Evolutionary conservation across 2,888 invertebrate genomes (phyloP), one percentile per base, ranked within the genome.

Genomic region (Leucophenga montana): DNA sequence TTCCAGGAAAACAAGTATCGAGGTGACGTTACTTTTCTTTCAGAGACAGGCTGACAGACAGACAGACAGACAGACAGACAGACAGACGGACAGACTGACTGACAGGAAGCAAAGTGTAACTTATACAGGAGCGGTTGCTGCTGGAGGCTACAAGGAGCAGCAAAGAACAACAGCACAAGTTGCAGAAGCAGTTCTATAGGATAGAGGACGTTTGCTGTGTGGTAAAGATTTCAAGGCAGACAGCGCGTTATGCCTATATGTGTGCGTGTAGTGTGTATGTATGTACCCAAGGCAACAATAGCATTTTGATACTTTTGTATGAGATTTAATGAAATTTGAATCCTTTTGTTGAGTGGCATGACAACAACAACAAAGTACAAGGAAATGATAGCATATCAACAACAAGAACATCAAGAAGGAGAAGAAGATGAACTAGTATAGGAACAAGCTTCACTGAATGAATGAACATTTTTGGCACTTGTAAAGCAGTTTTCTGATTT

Each of bases 291-390:
- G 79, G 81, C 82, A 83, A 83, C 82, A 82, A 82, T 83, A 77
- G 78, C 79, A 83, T 82, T 82, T 78, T 81, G 83, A 82, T 82
- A 83, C 83, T 82, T 82, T 82, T 83, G 82, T 82, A 80, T 82
- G 79, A 82, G 82, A 82, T 82, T 82, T 82, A 82, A 82, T 82
- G 82, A 82, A 83, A 82, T 82, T 82, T 82, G 83, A 82, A 82
- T 83, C 82, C 83, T 82, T 83, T 82, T 82, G 81, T 82, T 78
- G 78, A 80, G 79, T 81, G 76, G 76, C 75, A 78, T 77, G 77
- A 78, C 83, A 80, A 75, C 75, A 59, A 27, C 22, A 64, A 46
- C 18, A 5, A 46, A 48, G 50, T 39, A 31, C 68, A 54, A 20
- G 16, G 16, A 64, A 39, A 61, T 39, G 27, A 61, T 61, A 64